phyloP scores from a whole-genome alignment of 1,140 invertebrate genomes.

The Notospermus geniculatus region DNA sequence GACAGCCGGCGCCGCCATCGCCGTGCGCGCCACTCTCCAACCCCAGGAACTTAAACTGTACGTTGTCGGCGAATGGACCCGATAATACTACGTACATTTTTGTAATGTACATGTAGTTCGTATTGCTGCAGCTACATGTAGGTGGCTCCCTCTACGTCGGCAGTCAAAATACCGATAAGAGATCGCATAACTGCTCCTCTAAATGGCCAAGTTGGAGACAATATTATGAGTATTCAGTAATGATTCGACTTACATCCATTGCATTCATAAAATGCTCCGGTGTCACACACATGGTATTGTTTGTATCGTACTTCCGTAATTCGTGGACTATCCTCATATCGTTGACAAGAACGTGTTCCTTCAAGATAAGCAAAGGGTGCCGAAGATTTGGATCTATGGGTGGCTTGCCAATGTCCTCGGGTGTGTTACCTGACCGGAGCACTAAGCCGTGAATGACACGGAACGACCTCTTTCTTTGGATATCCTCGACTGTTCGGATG shows the following conservation, averaged over 20 bases:
- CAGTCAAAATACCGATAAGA: too few relatives aligned
- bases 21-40: too few relatives aligned
- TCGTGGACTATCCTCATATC: constrained; percentile 45
- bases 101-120: neutral
- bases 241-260: constrained; percentile 40
- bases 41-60: too few relatives aligned
- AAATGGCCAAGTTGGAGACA: too few relatives aligned
- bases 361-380: constrained; percentile 44
- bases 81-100: too few relatives aligned
- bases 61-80: too few relatives aligned
- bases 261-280: constrained; percentile 45
- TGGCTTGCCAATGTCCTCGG: constrained; percentile 45
- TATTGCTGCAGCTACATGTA: too few relatives aligned
- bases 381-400: constrained; percentile 38
- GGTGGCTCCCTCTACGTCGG: too few relatives aligned
- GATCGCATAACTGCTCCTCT: too few relatives aligned
- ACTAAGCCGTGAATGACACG: constrained; percentile 41
- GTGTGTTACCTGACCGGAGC: constrained; percentile 49
- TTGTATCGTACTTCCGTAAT: constrained; percentile 42
- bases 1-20: too few relatives aligned
- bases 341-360: constrained; percentile 50
- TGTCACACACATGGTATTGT: constrained; percentile 34
- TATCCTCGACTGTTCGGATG: constrained; percentile 43
- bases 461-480: constrained; percentile 42
- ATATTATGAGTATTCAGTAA: too few relatives aligned